Conservation (phyloP, 2,888 invertebrate species). For the Nectonema munidae region DNA sequence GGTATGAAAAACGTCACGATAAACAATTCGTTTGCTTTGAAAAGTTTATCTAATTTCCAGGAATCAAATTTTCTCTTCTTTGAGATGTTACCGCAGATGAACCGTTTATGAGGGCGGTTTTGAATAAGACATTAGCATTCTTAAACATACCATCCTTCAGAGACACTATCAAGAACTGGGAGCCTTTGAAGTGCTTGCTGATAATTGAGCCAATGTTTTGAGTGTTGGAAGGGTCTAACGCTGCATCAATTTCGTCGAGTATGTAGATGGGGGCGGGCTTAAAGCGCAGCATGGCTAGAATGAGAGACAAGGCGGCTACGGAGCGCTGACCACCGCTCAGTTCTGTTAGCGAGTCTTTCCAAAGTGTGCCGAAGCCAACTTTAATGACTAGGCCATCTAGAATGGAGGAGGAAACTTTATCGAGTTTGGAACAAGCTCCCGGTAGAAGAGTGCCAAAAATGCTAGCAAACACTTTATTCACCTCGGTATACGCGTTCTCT, state of each 20-base stretch:
- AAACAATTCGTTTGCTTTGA: too few relatives aligned
- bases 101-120: slow-evolving; percentile 70
- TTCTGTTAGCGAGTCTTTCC: slow-evolving; percentile 81
- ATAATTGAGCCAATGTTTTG: slow-evolving; percentile 92
- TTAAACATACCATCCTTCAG: slow-evolving; percentile 97
- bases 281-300: slow-evolving; percentile 72
- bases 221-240: slow-evolving; percentile 78
- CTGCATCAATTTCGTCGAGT: slow-evolving; percentile 91
- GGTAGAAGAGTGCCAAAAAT: slow-evolving; percentile 67
- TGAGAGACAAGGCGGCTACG: slow-evolving; percentile 67
- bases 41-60: too few relatives aligned
- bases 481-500: slow-evolving; percentile 41
- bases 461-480: slow-evolving; percentile 45
- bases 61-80: too few relatives aligned
- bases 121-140: slow-evolving; percentile 82
- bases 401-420: slow-evolving; percentile 35
- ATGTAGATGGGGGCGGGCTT: slow-evolving; percentile 93
- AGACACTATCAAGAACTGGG: slow-evolving; percentile 47
- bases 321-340: slow-evolving; percentile 70
- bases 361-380: slow-evolving; percentile 58
- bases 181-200: slow-evolving; percentile 49
- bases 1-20: too few relatives aligned
- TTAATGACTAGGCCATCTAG: slow-evolving; percentile 54
- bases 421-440: slow-evolving; percentile 53
- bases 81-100: slow-evolving; percentile 48